Conservation (phyloP, 2,797 vertebrate species). For the Eupleurogrammus muticus region DNA sequence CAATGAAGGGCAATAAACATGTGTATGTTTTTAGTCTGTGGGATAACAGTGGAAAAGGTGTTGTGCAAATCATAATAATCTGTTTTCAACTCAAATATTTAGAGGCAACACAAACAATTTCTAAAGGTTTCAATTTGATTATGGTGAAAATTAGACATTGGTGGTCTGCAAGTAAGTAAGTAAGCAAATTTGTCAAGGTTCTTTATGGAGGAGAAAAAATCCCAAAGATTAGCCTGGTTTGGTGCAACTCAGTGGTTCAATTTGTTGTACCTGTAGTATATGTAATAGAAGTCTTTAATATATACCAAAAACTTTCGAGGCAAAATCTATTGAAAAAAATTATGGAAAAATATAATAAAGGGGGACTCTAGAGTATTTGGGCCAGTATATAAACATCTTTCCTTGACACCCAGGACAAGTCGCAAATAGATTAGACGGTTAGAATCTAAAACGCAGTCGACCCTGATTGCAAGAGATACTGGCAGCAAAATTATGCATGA, state of each 20-base stretch:
- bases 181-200: neutral
- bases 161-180: no score
- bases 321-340: neutral
- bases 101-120: no score
- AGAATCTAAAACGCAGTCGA: neutral
- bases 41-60: neutral
- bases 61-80: neutral
- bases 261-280: slow-evolving; percentile 7
- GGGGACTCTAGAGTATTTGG: no score
- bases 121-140: no score
- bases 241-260: neutral
- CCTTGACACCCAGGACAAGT: no score
- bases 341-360: neutral
- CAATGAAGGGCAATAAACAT: neutral
- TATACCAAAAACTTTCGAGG: neutral
- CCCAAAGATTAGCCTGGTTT: neutral
- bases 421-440: neutral
- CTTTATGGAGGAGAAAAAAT: neutral
- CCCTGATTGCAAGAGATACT: neutral
- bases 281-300: neutral
- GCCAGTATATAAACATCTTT: no score
- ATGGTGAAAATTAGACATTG: no score
- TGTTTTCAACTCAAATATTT: no score
- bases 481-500: neutral
- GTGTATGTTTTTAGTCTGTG: neutral